Evolutionary conservation across 2,113 vertebrate species (phyloP).

Genomic region (Anseranas semipalmata): DNA sequence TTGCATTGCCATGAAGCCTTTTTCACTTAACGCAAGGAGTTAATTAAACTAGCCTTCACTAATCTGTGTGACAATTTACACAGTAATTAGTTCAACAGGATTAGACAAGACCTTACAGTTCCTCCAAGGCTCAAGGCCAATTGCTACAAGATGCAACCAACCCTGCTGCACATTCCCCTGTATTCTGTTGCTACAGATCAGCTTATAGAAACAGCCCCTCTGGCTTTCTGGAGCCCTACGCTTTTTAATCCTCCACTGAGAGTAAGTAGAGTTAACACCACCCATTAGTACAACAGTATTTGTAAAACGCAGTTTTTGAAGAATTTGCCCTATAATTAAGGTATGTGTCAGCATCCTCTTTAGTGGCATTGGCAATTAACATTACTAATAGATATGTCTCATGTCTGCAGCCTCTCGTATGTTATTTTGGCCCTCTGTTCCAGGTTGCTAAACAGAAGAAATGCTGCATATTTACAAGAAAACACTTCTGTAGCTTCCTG

Average conservation of each 20-base stretch:
- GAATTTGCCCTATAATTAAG: constrained; percentile 53
- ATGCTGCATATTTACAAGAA: neutral
- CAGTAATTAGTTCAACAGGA: constrained; percentile 69
- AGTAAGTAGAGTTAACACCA: neutral
- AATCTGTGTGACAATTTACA: constrained; percentile 57
- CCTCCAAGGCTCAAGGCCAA: constrained; percentile 24
- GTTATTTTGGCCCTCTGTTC: neutral
- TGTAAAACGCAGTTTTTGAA: constrained; percentile 17
- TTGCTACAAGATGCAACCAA: neutral
- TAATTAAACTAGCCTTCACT: constrained; percentile 67
- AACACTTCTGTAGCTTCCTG: neutral
- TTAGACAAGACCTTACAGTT: constrained; percentile 62
- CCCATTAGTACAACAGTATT: neutral
- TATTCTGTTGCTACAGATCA: neutral
- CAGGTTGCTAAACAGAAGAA: neutral
- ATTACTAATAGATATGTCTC: constrained; percentile 39
- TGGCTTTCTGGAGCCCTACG: neutral
- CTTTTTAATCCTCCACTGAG: constrained; percentile 12
- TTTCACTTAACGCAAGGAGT: neutral
- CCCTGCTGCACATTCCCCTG: neutral
- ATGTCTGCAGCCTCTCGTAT: neutral
- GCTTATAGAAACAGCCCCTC: neutral
- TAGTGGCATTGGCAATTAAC: constrained; percentile 30
- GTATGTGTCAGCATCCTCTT: constrained; percentile 43
- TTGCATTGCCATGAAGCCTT: constrained; percentile 4